Percentiles rank a stretch among this genome's conserved stretches.
These are phyloP conservation scores for Rhinichthys klamathensis DNA, from an alignment of 2,113 vertebrate species.

Conservation along the genomic window DNA sequence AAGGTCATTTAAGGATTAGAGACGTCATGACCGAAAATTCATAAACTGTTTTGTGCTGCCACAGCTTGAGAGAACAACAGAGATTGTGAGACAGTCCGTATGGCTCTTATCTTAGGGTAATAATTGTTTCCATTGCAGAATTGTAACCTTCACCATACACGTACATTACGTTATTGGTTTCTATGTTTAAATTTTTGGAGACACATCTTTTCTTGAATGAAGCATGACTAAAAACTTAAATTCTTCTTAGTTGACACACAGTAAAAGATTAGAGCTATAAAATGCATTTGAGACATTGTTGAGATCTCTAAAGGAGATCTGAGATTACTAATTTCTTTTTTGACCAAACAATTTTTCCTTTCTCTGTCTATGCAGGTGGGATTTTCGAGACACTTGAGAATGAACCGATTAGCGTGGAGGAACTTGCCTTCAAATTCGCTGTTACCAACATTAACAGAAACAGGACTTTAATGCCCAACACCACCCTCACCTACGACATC, in stretches of 20 bases:
- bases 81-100: not conserved
- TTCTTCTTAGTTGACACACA: too few relatives aligned
- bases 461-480: conserved; percentile 96
- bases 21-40: not conserved
- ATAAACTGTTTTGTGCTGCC: not conserved
- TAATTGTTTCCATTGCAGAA: not conserved
- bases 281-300: too few relatives aligned
- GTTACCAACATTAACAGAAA: conserved; percentile 97
- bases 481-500: conserved; percentile 96
- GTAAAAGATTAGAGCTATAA: too few relatives aligned
- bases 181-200: not conserved
- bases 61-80: not conserved
- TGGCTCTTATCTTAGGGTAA: not conserved
- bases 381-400: conserved; percentile 98
- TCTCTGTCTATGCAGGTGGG: conserved; percentile 81
- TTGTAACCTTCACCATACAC: not conserved
- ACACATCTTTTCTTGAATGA: not conserved
- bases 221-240: not conserved
- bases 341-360: too few relatives aligned
- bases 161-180: not conserved
- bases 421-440: conserved; percentile 98
- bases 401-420: conserved; percentile 93
- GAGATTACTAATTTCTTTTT: too few relatives aligned
- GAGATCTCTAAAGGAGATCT: not conserved
- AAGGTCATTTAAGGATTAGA: conserved; percentile 17